A percentile compares a stretch with the other conserved stretches of the same genome.
Conservation (phyloP, 2,888 invertebrate species). For the Rhingia campestris region DNA sequence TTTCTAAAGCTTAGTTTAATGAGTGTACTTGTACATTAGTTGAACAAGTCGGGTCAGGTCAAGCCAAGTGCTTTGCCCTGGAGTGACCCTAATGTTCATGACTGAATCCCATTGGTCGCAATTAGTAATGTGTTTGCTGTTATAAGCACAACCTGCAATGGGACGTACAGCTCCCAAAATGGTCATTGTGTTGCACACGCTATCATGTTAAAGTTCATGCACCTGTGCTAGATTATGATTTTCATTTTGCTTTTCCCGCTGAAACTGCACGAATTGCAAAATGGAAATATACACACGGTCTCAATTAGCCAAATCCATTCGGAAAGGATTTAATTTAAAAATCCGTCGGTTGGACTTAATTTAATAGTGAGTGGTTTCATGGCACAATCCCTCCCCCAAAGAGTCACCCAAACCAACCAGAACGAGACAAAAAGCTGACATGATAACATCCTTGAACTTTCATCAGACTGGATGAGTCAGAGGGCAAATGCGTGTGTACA, state of each 20-base stretch:
- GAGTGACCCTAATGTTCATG: too few species aligned
- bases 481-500: too few species aligned
- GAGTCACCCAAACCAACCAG: not conserved
- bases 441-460: not conserved
- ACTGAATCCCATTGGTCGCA: not conserved
- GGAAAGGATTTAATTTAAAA: not conserved
- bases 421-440: not conserved
- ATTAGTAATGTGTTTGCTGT: not conserved
- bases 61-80: too few species aligned
- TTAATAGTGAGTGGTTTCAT: not conserved
- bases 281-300: not conserved
- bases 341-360: not conserved
- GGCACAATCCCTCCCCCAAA: not conserved
- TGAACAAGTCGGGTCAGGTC: too few species aligned
- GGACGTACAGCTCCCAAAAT: not conserved
- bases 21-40: too few species aligned
- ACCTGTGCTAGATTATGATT: not conserved
- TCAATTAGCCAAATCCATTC: not conserved
- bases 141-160: not conserved
- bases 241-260: too few species aligned
- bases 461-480: not conserved
- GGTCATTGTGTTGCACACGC: not conserved
- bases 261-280: too few species aligned
- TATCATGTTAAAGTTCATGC: not conserved
- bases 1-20: too few species aligned